Evolutionary conservation across 1,140 invertebrate species (phyloP), one percentile per base, ranked within the genome.

Genomic region (Sitobion miscanthi): DNA sequence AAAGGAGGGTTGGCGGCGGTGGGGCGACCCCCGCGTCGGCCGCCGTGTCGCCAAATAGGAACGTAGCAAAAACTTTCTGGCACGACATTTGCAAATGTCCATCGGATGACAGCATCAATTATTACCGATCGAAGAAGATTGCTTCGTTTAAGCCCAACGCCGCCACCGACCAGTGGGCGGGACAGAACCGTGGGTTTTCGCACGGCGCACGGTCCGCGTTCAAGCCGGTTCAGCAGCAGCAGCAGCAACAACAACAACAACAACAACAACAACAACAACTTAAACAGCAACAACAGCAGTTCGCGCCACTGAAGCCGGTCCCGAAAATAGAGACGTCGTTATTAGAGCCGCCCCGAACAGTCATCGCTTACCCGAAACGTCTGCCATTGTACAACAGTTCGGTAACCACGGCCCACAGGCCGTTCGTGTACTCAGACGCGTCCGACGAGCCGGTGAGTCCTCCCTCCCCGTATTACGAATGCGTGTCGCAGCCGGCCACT

Each of bases 151-250:
- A 90, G 30, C 86, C 93, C 30, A 14, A 83, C 97, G 97, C 94
- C 94, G 97, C 97, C 6, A 96, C 94, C 96, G 96, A 94, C 97
- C 97, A 25, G 95, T 95, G 21, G 94, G 30, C 94, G 14, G 17
- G 95, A 95, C 94, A 95, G 95, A 30, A 95, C 95, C 1, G n/a
- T 17, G 62, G 62, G 14, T 77, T 77, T 77, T 77, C 62, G 14
- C 62, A 77, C 62, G 62, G 62, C 3, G 62, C 14, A 5, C 62
- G 62, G n/a, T 77, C 62, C 14, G 62, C 62, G 30, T 77, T 77
- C 62, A 77, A 77, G 30, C 62, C 62, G n/a, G 62, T 77, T n/a
- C 62, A 77, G n/a, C 62, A 77, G 62, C 62, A 69, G 30, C 62
- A 69, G 4, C 57, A 62, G 11, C 57, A 62, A 30, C 57, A 62